Percentiles rank a stretch among this genome's conserved stretches.
phyloP scores from a whole-genome alignment of 2,797 vertebrate genomes.

The Sebastes kiyomatsui region DNA sequence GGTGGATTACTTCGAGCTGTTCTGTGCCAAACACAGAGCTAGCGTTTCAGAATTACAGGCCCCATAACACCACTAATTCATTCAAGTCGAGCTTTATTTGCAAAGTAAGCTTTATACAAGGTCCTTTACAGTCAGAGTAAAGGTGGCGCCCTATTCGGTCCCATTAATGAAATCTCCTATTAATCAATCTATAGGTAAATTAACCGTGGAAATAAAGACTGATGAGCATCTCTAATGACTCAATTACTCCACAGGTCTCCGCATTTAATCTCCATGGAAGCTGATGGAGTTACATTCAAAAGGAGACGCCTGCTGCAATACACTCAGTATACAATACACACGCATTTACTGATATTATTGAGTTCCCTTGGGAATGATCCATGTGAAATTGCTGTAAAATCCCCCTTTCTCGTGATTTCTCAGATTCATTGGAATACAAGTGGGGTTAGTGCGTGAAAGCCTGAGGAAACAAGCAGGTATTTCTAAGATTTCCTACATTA shows the following conservation, averaged over 20 bases:
- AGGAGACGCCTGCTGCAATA: background rate
- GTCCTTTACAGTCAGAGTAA: conserved; percentile 4
- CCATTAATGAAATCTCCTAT: conserved; percentile 37
- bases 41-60: background rate
- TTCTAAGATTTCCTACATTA: background rate
- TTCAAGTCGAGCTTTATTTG: conserved; percentile 25
- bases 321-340: background rate
- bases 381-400: background rate
- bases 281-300: background rate
- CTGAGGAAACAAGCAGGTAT: background rate
- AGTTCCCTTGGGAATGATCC: background rate
- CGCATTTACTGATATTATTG: background rate
- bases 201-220: conserved; percentile 49
- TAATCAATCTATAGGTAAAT: conserved; percentile 54
- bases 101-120: conserved; percentile 13
- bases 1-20: background rate
- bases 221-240: conserved; percentile 43
- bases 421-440: background rate
- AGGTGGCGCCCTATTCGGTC: conserved; percentile 29
- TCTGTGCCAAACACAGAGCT: background rate
- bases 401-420: background rate
- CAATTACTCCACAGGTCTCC: conserved; percentile 11
- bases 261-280: conserved; percentile 23
- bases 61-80: background rate
- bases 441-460: background rate